Base-by-base conservation (phyloP, 2,888 invertebrate species). In the Tholera decimalis region DNA sequence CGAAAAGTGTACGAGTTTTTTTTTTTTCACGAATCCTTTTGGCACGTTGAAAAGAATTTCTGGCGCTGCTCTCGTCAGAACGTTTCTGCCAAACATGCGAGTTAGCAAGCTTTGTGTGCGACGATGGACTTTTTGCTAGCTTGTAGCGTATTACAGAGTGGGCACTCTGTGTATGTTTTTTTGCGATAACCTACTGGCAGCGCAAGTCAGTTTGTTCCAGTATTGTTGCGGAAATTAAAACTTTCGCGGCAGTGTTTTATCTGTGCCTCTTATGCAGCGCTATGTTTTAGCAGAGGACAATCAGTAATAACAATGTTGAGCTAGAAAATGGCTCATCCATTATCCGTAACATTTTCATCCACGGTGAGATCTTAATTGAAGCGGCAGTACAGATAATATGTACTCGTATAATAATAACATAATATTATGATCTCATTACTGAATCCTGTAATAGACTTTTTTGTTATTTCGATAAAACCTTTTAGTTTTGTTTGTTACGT, bases 31-130 rank as follows among this genome's bases (percentile, higher is more conserved):
- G 26, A 50, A 55, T 54, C 28, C 26, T 47, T 57, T 77, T 61
- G 18, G 35, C 41, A 51, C 49, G 39, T 65, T 33, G 54, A 46
- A 60, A 58, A 55, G 28, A 58, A 55, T 55, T 72, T 54, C 22
- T 20, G 33, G n/a, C 39, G 30, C 24, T 8, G 47, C 24, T 53
- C 41, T 35, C 33, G 46, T 53, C 43, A 39, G 35, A 43, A 13
- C 8, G 39, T 50, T 50, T 57, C 41, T 49, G 33, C 15, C 50
- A 37, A 56, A 63, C 33, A 64, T 33, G 41, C 56, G 54, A 68
- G 76, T 73, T 78, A 63, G 63, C 59, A 30, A 37, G 69, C 76
- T 73, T 64, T 73, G 50, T 64, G 43, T 37, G 54, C 41, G 50
- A 13, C 39, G 49, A 61, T 61, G 24, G 28, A 64, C 50, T 68